A percentile compares a stretch with the other conserved stretches of the same genome.
Evolutionary conservation across 2,113 vertebrate genomes (phyloP).

Genomic region (Cyanoderma ruficeps): DNA sequence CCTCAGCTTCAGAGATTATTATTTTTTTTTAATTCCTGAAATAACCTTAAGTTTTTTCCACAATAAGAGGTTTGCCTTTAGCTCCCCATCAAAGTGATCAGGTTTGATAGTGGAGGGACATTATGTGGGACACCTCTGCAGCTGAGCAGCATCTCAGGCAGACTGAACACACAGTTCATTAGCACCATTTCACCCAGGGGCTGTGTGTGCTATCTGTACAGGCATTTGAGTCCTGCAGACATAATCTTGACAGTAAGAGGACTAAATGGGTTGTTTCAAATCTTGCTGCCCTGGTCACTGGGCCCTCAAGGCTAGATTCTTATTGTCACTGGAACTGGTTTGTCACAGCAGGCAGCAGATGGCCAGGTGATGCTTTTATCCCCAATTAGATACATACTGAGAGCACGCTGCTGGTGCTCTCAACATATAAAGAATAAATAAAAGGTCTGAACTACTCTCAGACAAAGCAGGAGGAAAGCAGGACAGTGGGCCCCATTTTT

Average conservation of each 20-base stretch:
- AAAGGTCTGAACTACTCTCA: neutral
- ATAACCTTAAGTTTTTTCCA: neutral
- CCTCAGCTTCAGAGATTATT: neutral
- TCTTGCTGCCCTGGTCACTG: neutral
- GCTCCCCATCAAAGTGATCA: neutral
- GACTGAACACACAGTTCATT: neutral
- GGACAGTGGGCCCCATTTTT: neutral
- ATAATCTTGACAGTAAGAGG: neutral
- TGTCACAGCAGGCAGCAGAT: neutral
- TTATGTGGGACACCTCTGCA: neutral
- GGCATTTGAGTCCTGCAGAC: neutral
- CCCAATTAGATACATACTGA: neutral
- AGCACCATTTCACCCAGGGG: neutral
- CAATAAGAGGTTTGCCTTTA: neutral
- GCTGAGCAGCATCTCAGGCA: neutral
- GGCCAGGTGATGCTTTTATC: neutral
- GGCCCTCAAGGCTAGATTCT: neutral
- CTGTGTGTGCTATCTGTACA: neutral
- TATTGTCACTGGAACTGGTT: neutral
- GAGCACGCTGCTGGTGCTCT: neutral
- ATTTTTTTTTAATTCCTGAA: neutral
- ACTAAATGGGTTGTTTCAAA: neutral
- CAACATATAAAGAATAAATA: neutral
- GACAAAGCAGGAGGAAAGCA: neutral
- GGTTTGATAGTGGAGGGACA: neutral